These are phyloP conservation scores for Sylvilagus floridanus DNA, from an alignment of 2,797 vertebrate genomes.

Conservation along the genomic window DNA sequence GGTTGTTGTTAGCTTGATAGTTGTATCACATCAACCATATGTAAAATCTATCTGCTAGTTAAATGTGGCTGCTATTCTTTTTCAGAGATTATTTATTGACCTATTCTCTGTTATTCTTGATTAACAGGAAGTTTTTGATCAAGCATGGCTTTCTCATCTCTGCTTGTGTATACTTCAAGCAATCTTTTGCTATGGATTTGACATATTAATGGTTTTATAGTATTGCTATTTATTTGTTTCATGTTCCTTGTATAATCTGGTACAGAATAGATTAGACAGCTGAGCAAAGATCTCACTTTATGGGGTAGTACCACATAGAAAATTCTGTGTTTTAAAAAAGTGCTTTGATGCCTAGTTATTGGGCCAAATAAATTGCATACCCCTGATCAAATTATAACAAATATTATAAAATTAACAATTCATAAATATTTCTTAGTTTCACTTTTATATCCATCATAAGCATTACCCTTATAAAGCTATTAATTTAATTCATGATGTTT, in stretches of 20 bases:
- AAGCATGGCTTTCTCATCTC: constrained; percentile 48
- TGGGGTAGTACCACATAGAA: neutral
- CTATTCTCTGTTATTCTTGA: constrained; percentile 67
- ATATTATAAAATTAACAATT: constrained; percentile 15
- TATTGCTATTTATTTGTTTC: constrained; percentile 61
- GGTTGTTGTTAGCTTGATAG: constrained; percentile 64
- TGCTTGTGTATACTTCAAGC: constrained; percentile 61
- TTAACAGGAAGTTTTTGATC: constrained; percentile 72
- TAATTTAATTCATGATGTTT: constrained; percentile 30
- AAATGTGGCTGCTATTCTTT: constrained; percentile 65
- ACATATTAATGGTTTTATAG: constrained; percentile 55
- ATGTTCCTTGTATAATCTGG: constrained; percentile 39
- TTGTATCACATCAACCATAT: constrained; percentile 71
- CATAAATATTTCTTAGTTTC: neutral
- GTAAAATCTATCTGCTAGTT: constrained; percentile 75
- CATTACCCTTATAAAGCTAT: neutral
- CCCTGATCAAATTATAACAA: neutral
- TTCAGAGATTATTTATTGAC: constrained; percentile 70
- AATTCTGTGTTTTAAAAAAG: neutral
- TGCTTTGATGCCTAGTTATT: neutral
- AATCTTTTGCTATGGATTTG: constrained; percentile 41
- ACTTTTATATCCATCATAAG: neutral
- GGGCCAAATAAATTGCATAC: neutral
- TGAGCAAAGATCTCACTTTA: neutral
- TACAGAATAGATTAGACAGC: constrained; percentile 25